Evolutionary conservation across 2,888 invertebrate species (phyloP), one percentile per base, ranked within the genome.

Genomic region (Podotricha telesiphe): DNA sequence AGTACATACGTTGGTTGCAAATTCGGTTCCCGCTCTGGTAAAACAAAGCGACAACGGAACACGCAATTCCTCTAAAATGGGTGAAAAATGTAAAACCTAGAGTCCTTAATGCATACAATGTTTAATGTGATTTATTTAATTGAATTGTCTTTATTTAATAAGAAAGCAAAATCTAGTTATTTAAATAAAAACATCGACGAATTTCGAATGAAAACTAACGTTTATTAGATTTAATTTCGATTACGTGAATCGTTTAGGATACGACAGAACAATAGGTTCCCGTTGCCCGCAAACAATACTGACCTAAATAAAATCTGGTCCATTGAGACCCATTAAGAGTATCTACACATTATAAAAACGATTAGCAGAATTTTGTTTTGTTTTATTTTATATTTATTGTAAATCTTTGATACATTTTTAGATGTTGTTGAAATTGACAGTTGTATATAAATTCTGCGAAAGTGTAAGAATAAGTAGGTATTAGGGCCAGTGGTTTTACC

Each of bases 291-390:
- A 67, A 70, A 76, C 71, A 75, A 69, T 72, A 74, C 73, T 68
- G 67, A 64, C 74, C 74, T 73, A 74, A 71, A 73, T 76, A 75
- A 75, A 72, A 76, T 71, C 69, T 77, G 70, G 65, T 75, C 64
- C 76, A 76, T 76, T 66, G 37, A 56, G 70, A 61, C 66, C 64
- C 66, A 68, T 76, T 79, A 75, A 75, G 79, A 80, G 78, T 75
- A 75, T 56, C 47, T 66, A 62, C 58, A 59, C 50, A 59, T 59
- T 50, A 50, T 20, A 42, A 59, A n/a, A 8, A 22, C 58, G 42
- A 20, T 20, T 58, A 20, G 42, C 15, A 59, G 22, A 4, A 15
- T 19, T 40, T 58, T 58, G 19, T 42, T 58, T 58, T 28, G 28
- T 28, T 28, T 28, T 4, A 28, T 58, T n/a, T 22, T 58, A 20